phyloP scores from a whole-genome alignment of 2,113 vertebrate species.

The Melospiza georgiana region DNA sequence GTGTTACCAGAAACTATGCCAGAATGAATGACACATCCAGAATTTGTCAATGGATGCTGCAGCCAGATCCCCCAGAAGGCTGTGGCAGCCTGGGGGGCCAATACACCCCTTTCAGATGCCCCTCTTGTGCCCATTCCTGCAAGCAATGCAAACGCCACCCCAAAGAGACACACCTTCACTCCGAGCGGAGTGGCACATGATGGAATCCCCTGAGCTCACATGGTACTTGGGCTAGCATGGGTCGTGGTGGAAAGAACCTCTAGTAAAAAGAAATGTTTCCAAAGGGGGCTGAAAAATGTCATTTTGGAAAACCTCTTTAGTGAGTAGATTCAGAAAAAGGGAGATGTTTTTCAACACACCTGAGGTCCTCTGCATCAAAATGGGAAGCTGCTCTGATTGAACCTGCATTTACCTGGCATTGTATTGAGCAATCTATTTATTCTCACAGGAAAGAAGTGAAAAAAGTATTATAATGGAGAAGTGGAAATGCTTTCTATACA shows the following conservation, averaged over 20 bases:
- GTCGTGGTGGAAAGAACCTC: neutral
- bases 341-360: neutral
- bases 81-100: too few species aligned
- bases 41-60: rapidly evolving
- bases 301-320: neutral
- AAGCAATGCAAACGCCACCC: rapidly evolving
- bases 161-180: rapidly evolving
- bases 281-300: neutral
- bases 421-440: neutral
- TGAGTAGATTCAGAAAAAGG: neutral
- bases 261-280: neutral
- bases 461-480: neutral
- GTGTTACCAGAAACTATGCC: neutral
- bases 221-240: rapidly evolving
- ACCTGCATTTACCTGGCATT: too few species aligned
- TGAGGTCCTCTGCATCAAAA: neutral
- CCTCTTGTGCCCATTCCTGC: neutral
- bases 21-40: rapidly evolving
- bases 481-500: neutral
- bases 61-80: neutral
- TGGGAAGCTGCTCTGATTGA: neutral
- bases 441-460: neutral
- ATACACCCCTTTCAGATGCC: rapidly evolving
- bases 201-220: rapidly evolving
- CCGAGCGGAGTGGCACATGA: rapidly evolving